These are phyloP conservation scores for Manis javanica DNA, from an alignment of 2,797 vertebrate species.

Conservation along the genomic window DNA sequence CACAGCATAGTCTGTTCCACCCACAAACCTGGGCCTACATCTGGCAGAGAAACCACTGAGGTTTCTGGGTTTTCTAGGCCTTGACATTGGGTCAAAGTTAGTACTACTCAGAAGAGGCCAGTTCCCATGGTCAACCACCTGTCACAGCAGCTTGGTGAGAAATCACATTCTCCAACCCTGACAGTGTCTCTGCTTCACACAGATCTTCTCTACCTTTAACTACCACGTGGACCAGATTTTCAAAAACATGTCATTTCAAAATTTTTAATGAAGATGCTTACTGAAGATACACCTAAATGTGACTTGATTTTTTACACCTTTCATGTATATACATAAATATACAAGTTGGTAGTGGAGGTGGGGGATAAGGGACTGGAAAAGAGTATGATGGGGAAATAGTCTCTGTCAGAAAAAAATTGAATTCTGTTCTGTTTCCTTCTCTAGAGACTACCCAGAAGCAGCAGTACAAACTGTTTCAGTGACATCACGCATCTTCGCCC, in stretches of 20 bases:
- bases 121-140: background rate
- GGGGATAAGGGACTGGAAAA: background rate
- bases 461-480: background rate
- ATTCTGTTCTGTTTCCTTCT: slow-evolving; percentile 1
- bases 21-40: background rate
- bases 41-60: background rate
- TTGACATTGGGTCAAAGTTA: background rate
- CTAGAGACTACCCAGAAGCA: slow-evolving; percentile 23
- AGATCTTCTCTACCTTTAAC: slow-evolving; percentile 24
- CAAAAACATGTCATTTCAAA: slow-evolving; percentile 22
- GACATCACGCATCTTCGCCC: background rate
- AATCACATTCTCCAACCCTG: background rate
- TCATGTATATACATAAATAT: slow-evolving; percentile 56
- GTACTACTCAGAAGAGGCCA: background rate
- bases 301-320: slow-evolving; percentile 30
- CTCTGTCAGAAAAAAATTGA: background rate
- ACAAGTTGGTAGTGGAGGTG: background rate
- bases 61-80: background rate
- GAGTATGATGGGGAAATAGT: background rate
- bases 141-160: background rate
- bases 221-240: background rate
- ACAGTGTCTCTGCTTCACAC: background rate
- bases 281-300: slow-evolving; percentile 47
- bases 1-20: background rate
- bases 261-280: slow-evolving; percentile 51